These are phyloP conservation scores for Athalia rosae DNA, from an alignment of 2,888 invertebrate species.

Conservation along the genomic window DNA sequence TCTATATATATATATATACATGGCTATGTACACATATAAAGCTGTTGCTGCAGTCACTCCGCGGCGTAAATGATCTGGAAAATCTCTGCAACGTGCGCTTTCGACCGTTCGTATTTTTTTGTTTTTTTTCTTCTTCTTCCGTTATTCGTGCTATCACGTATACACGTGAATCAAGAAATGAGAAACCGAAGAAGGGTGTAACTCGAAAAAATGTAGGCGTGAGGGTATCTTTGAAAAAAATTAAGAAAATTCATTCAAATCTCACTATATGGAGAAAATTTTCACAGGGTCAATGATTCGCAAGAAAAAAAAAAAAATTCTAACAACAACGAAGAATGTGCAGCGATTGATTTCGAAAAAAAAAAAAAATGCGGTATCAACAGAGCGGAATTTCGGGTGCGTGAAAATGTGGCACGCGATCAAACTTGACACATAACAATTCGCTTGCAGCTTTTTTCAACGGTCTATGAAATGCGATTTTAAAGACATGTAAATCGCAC, in stretches of 20 bases:
- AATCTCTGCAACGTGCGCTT: slow-evolving; percentile 38
- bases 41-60: slow-evolving; percentile 24
- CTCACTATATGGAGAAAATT: too few species aligned
- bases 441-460: background rate
- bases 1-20: too few species aligned
- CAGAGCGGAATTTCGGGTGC: too few species aligned
- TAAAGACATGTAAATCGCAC: slow-evolving; percentile 14
- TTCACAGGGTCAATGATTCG: too few species aligned
- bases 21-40: slow-evolving; percentile 1
- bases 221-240: too few species aligned
- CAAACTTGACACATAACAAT: background rate
- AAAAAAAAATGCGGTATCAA: too few species aligned
- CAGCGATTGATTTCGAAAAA: too few species aligned
- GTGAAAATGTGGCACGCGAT: background rate
- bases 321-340: too few species aligned
- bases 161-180: background rate
- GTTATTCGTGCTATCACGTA: background rate
- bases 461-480: background rate
- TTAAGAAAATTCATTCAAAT: too few species aligned
- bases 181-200: too few species aligned
- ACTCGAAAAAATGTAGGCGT: too few species aligned
- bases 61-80: slow-evolving; percentile 43
- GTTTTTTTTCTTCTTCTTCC: background rate
- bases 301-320: too few species aligned
- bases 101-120: slow-evolving; percentile 24